These are phyloP conservation scores for Dynastes maya DNA, from an alignment of 2,888 invertebrate species.

Conservation along the genomic window DNA sequence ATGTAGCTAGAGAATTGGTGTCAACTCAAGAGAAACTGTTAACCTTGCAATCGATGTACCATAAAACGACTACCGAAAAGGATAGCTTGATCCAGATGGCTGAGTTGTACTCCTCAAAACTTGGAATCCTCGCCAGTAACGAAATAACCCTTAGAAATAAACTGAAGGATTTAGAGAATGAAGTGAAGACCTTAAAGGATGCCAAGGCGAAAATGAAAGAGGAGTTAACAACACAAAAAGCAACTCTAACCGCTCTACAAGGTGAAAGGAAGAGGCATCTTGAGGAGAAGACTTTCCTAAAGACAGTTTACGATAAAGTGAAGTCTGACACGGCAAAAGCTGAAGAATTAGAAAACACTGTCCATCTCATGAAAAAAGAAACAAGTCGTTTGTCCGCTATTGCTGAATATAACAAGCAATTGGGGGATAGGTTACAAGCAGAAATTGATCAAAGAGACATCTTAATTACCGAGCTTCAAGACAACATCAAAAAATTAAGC, in stretches of 20 bases:
- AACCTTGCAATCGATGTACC: slow-evolving; percentile 59
- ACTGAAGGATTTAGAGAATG: slow-evolving; percentile 59
- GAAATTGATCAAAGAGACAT: slow-evolving; percentile 64
- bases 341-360: slow-evolving; percentile 63
- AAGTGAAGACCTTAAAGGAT: slow-evolving; percentile 59
- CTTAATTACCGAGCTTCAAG: slow-evolving; percentile 63
- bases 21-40: slow-evolving; percentile 63
- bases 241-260: slow-evolving; percentile 63
- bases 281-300: slow-evolving; percentile 65
- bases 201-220: slow-evolving; percentile 60
- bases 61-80: slow-evolving; percentile 55
- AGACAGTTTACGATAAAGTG: slow-evolving; percentile 64
- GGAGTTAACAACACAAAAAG: slow-evolving; percentile 62
- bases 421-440: slow-evolving; percentile 65
- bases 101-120: slow-evolving; percentile 55
- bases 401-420: slow-evolving; percentile 67
- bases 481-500: slow-evolving; percentile 64
- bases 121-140: slow-evolving; percentile 54
- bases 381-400: slow-evolving; percentile 66
- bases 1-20: slow-evolving; percentile 63
- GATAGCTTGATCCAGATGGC: slow-evolving; percentile 56
- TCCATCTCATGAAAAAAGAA: slow-evolving; percentile 64
- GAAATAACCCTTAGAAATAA: slow-evolving; percentile 60
- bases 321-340: slow-evolving; percentile 63
- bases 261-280: slow-evolving; percentile 64